phyloP scores from a whole-genome alignment of 2,113 vertebrate species.

The Brachirus orientalis region DNA sequence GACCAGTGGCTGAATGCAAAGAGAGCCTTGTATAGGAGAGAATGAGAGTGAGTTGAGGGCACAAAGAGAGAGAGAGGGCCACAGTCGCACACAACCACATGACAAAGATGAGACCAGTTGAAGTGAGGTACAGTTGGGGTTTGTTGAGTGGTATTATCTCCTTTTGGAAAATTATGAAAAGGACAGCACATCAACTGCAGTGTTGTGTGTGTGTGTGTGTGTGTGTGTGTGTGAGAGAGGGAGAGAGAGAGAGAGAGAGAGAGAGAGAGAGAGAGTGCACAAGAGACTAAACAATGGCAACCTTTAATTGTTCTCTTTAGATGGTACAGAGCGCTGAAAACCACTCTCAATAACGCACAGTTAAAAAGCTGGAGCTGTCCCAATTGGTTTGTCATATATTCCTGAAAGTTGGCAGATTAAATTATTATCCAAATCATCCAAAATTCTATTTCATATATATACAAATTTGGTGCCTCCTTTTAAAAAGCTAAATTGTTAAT shows the following conservation, averaged over 20 bases:
- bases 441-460: too few species aligned
- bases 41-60: conserved; percentile 39
- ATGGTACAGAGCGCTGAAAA: conserved; percentile 10
- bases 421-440: too few species aligned
- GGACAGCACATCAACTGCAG: conserved; percentile 41
- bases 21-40: conserved; percentile 51
- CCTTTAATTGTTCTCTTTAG: conserved; percentile 35
- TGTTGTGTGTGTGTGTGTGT: neutral
- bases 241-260: too few species aligned
- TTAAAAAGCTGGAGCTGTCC: conserved; percentile 24
- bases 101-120: conserved; percentile 67
- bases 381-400: conserved; percentile 28
- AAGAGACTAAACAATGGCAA: conserved; percentile 52
- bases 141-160: conserved; percentile 64
- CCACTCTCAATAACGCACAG: conserved; percentile 10
- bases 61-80: conserved; percentile 21
- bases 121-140: conserved; percentile 58
- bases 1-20: conserved; percentile 65
- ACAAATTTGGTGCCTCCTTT: too few species aligned
- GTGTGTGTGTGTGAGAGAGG: too few species aligned
- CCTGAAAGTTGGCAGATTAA: neutral
- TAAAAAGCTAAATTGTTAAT: too few species aligned
- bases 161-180: conserved; percentile 64
- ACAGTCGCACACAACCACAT: conserved; percentile 45
- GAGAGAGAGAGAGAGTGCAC: neutral